Evolutionary conservation across 2,888 invertebrate genomes (phyloP).

Genomic region (Lithophane semibrunnea): DNA sequence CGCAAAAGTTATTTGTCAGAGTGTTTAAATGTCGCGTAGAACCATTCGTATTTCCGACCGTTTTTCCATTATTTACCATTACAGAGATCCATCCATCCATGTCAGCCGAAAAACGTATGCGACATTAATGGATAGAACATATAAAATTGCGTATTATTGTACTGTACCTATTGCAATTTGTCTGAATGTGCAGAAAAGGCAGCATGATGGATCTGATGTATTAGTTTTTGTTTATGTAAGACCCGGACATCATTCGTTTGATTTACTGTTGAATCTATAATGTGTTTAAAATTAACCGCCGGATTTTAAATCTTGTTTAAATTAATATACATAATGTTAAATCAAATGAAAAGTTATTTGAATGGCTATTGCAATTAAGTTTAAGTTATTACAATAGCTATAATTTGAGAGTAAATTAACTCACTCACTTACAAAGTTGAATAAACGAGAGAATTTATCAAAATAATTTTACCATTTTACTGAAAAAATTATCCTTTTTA

Average conservation of each 20-base stretch:
- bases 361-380: background rate
- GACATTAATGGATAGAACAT: slow-evolving; percentile 26
- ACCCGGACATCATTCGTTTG: background rate
- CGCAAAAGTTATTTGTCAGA: background rate
- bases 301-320: background rate
- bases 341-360: background rate
- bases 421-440: background rate
- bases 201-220: background rate
- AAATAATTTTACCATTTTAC: background rate
- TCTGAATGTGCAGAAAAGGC: background rate
- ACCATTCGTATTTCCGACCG: slow-evolving; percentile 23
- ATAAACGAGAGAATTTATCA: background rate
- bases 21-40: slow-evolving; percentile 4
- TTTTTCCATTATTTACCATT: slow-evolving; percentile 57
- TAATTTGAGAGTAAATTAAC: background rate
- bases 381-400: background rate
- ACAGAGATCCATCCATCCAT: slow-evolving; percentile 53
- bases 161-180: slow-evolving; percentile 1
- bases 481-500: slow-evolving; percentile 27
- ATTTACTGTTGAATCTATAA: background rate
- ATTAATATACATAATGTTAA: background rate
- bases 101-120: slow-evolving; percentile 46
- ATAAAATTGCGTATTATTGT: slow-evolving; percentile 8
- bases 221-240: background rate
- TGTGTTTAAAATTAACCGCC: background rate